These are phyloP conservation scores for Sturnira hondurensis DNA, from an alignment of 2,113 vertebrate species.

Conservation along the genomic window DNA sequence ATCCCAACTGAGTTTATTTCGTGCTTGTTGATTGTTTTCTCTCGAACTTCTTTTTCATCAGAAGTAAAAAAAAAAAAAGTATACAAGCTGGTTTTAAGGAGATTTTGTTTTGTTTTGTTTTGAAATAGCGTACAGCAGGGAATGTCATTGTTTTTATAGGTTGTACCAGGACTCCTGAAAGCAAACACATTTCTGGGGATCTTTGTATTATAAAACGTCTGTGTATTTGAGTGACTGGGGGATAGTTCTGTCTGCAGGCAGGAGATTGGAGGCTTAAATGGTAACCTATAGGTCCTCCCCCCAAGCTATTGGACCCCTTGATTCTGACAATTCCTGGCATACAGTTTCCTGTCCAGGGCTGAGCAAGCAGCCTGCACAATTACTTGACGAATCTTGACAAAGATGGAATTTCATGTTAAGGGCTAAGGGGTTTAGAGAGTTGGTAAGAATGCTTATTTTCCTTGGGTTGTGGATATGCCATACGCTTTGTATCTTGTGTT, in stretches of 20 bases:
- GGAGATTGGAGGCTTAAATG: neutral
- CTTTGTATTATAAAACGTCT: neutral
- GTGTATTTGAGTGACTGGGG: neutral
- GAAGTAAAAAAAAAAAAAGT: neutral
- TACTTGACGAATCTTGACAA: slow-evolving; percentile 1
- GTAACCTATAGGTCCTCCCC: neutral
- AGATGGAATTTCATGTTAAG: neutral
- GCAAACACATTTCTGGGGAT: neutral
- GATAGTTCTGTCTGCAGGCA: neutral
- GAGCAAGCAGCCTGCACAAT: neutral
- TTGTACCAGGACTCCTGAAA: neutral
- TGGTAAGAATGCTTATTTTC: neutral
- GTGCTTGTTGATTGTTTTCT: neutral
- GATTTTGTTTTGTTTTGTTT: neutral
- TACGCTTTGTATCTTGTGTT: neutral
- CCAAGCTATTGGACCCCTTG: neutral
- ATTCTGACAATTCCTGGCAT: neutral
- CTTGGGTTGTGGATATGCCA: neutral
- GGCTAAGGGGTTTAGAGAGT: neutral
- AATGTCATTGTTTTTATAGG: neutral
- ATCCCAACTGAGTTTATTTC: neutral
- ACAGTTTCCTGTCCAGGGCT: neutral
- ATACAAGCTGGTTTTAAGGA: neutral
- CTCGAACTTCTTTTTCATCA: neutral
- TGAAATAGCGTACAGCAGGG: neutral